Conservation (phyloP, 2,113 vertebrate species). For the Pollimyrus isidori region DNA sequence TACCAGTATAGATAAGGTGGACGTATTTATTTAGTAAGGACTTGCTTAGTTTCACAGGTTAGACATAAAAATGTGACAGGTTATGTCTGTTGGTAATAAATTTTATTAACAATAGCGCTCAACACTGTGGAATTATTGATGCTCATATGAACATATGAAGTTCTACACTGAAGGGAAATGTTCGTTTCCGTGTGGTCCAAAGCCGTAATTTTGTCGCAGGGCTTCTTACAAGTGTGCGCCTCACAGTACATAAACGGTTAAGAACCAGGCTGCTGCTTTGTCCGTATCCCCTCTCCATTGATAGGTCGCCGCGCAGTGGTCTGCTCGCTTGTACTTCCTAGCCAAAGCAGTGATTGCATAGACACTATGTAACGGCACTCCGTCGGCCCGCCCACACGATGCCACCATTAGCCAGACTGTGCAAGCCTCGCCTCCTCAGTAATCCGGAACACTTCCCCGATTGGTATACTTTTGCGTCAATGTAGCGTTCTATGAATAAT, state of each 20-base stretch:
- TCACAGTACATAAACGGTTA: slow-evolving; percentile 42
- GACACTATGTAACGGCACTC: slow-evolving; percentile 36
- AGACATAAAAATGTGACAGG: neutral
- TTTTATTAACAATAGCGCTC: neutral
- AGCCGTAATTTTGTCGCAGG: neutral
- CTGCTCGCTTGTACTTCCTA: slow-evolving; percentile 41
- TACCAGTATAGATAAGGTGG: neutral
- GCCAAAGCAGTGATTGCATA: slow-evolving; percentile 21
- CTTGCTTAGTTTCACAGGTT: neutral
- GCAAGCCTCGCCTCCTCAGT: neutral
- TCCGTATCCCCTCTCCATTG: slow-evolving; percentile 35
- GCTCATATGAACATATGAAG: neutral
- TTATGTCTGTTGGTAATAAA: neutral
- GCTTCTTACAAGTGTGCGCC: neutral
- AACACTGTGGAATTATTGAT: neutral
- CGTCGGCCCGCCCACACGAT: slow-evolving; percentile 41
- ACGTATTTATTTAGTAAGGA: neutral
- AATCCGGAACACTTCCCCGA: neutral
- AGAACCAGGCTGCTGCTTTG: slow-evolving; percentile 35
- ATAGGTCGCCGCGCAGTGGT: slow-evolving; percentile 57
- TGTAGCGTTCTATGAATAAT: neutral
- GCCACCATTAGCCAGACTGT: slow-evolving; percentile 35
- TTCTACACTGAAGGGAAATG: neutral
- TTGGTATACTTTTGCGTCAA: slow-evolving; percentile 16
- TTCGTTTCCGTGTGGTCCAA: neutral